Evolutionary conservation across 2,113 vertebrate genomes (phyloP).

Genomic region (Diphyllodes magnificus): DNA sequence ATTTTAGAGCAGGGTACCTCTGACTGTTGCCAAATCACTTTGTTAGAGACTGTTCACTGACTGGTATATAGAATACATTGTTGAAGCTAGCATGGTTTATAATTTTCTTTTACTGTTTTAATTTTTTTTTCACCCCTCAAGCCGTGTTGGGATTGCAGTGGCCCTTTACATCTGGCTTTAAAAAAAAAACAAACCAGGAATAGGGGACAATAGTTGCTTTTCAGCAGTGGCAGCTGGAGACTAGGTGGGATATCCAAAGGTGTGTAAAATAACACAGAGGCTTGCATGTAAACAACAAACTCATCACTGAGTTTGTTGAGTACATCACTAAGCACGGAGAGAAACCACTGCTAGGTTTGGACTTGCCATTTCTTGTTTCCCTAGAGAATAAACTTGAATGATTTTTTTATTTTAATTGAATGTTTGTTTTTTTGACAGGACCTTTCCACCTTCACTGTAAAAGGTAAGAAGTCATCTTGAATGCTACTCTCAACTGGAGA

Average conservation of each 20-base stretch:
- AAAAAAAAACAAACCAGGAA: background rate
- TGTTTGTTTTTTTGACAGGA: background rate
- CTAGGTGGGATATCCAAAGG: background rate
- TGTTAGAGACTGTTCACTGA: background rate
- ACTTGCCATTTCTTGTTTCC: background rate
- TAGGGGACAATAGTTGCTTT: background rate
- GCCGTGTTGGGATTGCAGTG: background rate
- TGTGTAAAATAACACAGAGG: background rate
- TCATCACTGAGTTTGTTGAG: background rate
- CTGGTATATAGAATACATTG: background rate
- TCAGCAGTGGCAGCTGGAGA: background rate
- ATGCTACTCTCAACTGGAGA: background rate
- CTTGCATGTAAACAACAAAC: background rate
- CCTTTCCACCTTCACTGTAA: background rate
- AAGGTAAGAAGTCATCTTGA: background rate
- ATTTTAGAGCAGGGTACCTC: background rate
- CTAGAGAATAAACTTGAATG: background rate
- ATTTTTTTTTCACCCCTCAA: background rate
- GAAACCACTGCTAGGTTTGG: background rate
- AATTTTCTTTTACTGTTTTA: background rate
- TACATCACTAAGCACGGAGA: background rate
- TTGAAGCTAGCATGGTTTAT: background rate
- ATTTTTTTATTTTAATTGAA: background rate
- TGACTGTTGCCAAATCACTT: background rate
- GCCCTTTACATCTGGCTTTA: background rate